phyloP scores from a whole-genome alignment of 2,888 invertebrate genomes.

The Ischnura elegans region DNA sequence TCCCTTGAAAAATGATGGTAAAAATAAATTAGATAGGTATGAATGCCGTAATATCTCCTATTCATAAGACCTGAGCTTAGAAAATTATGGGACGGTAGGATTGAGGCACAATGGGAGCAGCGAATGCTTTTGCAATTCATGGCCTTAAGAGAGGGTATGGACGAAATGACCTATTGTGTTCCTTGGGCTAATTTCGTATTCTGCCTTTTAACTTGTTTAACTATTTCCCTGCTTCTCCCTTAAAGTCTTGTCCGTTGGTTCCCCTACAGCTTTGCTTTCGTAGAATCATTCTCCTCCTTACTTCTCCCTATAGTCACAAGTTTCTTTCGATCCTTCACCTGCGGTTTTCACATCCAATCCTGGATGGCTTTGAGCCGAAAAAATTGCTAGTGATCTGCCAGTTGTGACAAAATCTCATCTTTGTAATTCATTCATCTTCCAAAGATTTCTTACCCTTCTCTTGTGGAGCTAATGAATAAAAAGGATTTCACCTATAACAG shows the following conservation, averaged over 20 bases:
- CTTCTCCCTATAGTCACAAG: not conserved
- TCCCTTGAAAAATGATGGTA: too few species aligned
- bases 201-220: slow-evolving; percentile 1
- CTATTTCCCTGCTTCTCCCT: not conserved
- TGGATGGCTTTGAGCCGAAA: not conserved
- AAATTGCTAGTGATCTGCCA: not conserved
- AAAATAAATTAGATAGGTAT: too few species aligned
- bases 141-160: not conserved
- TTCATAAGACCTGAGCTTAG: not conserved
- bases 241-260: not conserved
- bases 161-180: slow-evolving; percentile 39
- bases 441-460: too few species aligned
- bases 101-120: not conserved
- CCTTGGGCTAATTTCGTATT: slow-evolving; percentile 56
- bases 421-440: too few species aligned
- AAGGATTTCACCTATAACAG: too few species aligned
- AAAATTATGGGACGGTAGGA: not conserved
- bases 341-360: not conserved
- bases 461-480: too few species aligned
- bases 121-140: slow-evolving; percentile 28
- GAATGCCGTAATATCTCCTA: not conserved
- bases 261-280: not conserved
- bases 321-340: not conserved
- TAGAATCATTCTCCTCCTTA: not conserved
- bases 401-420: not conserved